These are phyloP conservation scores for Phymastichus coffea DNA, from an alignment of 1,140 invertebrate species.

Conservation along the genomic window DNA sequence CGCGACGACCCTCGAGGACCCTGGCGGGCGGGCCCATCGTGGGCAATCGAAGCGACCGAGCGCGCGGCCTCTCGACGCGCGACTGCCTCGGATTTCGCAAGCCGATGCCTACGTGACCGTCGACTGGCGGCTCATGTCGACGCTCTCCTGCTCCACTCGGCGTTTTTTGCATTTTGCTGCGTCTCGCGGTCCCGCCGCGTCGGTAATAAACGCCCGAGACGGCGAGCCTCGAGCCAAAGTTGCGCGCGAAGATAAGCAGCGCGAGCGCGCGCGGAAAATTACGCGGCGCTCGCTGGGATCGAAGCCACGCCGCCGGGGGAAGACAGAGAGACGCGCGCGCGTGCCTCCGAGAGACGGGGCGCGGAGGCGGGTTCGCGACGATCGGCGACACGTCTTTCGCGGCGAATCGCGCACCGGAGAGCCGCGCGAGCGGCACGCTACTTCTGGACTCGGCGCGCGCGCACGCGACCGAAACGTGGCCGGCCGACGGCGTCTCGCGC, in stretches of 20 bases:
- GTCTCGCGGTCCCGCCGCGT: no score
- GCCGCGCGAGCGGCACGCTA: background rate
- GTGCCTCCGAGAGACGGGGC: no score
- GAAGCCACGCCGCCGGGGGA: background rate
- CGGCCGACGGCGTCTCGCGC: background rate
- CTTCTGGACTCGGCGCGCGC: background rate
- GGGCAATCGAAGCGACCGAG: no score
- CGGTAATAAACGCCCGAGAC: background rate
- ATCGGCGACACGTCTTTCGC: background rate
- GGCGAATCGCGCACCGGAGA: background rate
- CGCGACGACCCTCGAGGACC: no score
- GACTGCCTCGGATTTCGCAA: no score
- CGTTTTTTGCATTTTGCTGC: no score
- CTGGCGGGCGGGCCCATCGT: no score
- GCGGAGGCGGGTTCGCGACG: background rate
- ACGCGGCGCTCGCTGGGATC: background rate
- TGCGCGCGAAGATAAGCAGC: constrained; percentile 15
- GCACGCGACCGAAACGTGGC: background rate
- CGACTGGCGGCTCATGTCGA: no score
- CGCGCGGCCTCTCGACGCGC: no score
- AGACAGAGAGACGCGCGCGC: constrained; percentile 4
- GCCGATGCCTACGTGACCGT: no score
- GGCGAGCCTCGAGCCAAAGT: background rate
- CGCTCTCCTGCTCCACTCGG: no score
- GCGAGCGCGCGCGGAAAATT: constrained; percentile 3